phyloP scores from a whole-genome alignment of 2,888 invertebrate genomes.

The Dicranocentrus wangi region DNA sequence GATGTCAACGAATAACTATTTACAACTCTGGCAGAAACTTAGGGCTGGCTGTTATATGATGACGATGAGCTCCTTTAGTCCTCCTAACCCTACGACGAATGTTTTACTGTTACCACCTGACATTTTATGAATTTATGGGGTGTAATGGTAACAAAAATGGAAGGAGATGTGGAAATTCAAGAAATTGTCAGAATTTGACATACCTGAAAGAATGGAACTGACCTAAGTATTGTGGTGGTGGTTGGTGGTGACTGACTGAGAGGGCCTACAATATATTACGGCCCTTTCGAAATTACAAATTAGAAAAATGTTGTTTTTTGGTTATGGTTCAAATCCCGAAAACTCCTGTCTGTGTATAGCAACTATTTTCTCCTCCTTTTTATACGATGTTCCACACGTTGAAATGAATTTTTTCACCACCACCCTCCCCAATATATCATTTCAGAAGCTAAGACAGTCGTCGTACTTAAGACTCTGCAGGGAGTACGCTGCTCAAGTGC shows the following conservation, averaged over 20 bases:
- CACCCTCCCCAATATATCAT: constrained; percentile 53
- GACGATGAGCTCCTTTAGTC: no score
- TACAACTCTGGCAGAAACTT: constrained; percentile 25
- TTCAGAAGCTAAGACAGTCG: constrained; percentile 64
- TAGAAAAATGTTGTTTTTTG: not conserved
- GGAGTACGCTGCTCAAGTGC: constrained; percentile 55
- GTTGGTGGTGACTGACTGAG: no score
- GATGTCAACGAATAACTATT: constrained; percentile 36
- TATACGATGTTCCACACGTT: constrained; percentile 26
- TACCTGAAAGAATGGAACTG: constrained; percentile 26
- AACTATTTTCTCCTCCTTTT: no score
- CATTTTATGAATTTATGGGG: constrained; percentile 20
- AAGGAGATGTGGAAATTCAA: not conserved
- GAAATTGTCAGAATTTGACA: constrained; percentile 41
- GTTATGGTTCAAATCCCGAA: no score
- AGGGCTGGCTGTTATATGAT: no score
- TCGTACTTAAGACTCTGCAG: constrained; percentile 63
- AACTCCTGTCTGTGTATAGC: no score
- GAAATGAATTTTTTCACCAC: constrained; percentile 56
- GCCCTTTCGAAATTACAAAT: no score
- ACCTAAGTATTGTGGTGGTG: no score
- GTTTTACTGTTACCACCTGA: no score
- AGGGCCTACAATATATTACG: no score
- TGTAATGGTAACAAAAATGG: not conserved
- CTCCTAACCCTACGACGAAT: no score